A percentile compares a stretch with the other conserved stretches of the same genome.
These are phyloP conservation scores for Poecilus cupreus DNA, from an alignment of 2,888 invertebrate genomes.

Conservation along the genomic window DNA sequence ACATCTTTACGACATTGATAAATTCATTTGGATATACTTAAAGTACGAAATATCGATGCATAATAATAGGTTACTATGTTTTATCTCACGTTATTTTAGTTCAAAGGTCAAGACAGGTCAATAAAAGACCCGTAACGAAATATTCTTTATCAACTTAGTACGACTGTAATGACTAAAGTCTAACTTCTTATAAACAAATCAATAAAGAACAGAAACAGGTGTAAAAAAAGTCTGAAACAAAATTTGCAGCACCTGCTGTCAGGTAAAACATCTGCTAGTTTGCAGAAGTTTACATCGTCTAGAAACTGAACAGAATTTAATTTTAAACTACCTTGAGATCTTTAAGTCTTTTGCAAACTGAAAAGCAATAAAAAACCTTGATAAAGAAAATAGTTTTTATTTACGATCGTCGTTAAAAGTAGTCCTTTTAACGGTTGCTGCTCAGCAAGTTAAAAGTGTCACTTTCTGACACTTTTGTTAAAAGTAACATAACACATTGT, in stretches of 20 bases:
- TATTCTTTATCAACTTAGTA: neutral
- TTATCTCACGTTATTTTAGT: slow-evolving; percentile 52
- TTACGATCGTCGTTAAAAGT: too few relatives aligned
- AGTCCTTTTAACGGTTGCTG: too few relatives aligned
- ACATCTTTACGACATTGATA: too few relatives aligned
- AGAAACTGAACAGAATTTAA: neutral
- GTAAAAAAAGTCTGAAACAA: neutral
- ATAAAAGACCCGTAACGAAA: slow-evolving; percentile 7
- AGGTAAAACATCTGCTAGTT: slow-evolving; percentile 9
- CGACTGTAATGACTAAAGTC: neutral
- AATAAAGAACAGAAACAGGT: neutral
- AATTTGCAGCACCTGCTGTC: slow-evolving; percentile 26
- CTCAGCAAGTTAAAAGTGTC: too few relatives aligned
- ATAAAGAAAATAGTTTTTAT: neutral
- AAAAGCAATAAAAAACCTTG: neutral
- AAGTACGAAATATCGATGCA: neutral
- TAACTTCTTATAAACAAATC: neutral
- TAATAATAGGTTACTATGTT: slow-evolving; percentile 29
- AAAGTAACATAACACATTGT: too few relatives aligned
- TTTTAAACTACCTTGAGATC: neutral
- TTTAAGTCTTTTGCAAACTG: neutral
- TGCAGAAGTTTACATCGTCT: neutral
- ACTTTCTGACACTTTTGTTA: too few relatives aligned
- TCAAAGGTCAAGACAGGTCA: slow-evolving; percentile 50
- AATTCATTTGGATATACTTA: too few relatives aligned